A percentile compares a stretch with the other conserved stretches of the same genome.
phyloP scores from a whole-genome alignment of 2,888 invertebrate genomes.

The Timandra comae region DNA sequence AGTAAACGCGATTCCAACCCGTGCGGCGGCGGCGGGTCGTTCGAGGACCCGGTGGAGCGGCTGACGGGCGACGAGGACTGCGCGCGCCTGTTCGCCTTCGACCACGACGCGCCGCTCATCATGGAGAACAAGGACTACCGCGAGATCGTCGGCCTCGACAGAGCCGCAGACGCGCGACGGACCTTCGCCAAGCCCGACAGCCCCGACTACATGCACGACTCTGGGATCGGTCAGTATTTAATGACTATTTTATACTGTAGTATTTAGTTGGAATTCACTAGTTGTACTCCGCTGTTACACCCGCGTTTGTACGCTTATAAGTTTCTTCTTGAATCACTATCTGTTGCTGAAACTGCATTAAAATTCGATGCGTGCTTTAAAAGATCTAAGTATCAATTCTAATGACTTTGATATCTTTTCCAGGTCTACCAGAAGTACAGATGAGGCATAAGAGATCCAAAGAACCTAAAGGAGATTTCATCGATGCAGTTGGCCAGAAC shows the following conservation, averaged over 20 bases:
- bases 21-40: constrained; percentile 41
- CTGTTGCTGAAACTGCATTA: too few species aligned
- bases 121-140: constrained; percentile 69
- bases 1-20: constrained; percentile 50
- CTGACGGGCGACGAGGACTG: constrained; percentile 66
- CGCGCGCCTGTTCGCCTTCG: constrained; percentile 75
- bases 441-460: constrained; percentile 67
- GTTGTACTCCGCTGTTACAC: too few species aligned
- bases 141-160: constrained; percentile 66
- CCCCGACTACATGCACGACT: constrained; percentile 74
- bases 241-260: too few species aligned
- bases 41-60: constrained; percentile 64
- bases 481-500: constrained; percentile 72
- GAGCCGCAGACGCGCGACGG: constrained; percentile 69
- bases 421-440: constrained; percentile 69
- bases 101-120: constrained; percentile 73
- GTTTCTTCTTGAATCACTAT: too few species aligned
- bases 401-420: constrained; percentile 14
- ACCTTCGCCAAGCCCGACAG: constrained; percentile 69
- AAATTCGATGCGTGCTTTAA: too few species aligned
- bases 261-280: too few species aligned
- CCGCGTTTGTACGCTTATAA: too few species aligned
- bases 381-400: neutral
- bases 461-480: constrained; percentile 74
- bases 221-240: constrained; percentile 69